Evolutionary conservation across 2,797 vertebrate genomes (phyloP).

Genomic region (Sphenodon punctatus): DNA sequence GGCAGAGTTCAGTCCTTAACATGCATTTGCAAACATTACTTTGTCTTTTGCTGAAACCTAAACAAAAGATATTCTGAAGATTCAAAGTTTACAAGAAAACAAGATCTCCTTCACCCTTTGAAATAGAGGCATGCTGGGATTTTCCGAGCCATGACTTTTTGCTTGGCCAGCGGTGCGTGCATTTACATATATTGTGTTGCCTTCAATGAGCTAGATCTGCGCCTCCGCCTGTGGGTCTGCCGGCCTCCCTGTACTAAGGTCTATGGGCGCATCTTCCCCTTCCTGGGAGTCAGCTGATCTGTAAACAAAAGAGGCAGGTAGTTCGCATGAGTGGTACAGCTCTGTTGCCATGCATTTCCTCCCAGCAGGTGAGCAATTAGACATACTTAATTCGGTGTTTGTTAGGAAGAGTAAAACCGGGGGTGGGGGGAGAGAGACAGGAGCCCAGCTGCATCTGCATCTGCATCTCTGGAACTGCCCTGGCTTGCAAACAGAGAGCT

Average conservation of each 20-base stretch:
- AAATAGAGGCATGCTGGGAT: too few species aligned
- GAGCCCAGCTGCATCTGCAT: neutral
- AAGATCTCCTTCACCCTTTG: too few species aligned
- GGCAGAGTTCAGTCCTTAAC: too few species aligned
- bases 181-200: too few species aligned
- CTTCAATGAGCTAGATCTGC: too few species aligned
- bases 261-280: neutral
- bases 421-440: neutral
- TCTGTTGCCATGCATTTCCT: too few species aligned
- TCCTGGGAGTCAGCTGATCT: neutral
- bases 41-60: too few species aligned
- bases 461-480: neutral
- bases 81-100: too few species aligned
- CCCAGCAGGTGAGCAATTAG: rapidly evolving
- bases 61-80: too few species aligned
- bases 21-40: too few species aligned
- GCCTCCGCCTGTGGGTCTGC: neutral
- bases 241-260: neutral
- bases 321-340: neutral
- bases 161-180: too few species aligned
- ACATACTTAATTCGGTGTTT: neutral
- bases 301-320: neutral
- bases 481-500: neutral
- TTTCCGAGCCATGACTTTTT: too few species aligned
- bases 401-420: neutral